Percentiles rank a stretch among this genome's conserved stretches.
phyloP scores from a whole-genome alignment of 2,888 invertebrate species.

The Actias luna region DNA sequence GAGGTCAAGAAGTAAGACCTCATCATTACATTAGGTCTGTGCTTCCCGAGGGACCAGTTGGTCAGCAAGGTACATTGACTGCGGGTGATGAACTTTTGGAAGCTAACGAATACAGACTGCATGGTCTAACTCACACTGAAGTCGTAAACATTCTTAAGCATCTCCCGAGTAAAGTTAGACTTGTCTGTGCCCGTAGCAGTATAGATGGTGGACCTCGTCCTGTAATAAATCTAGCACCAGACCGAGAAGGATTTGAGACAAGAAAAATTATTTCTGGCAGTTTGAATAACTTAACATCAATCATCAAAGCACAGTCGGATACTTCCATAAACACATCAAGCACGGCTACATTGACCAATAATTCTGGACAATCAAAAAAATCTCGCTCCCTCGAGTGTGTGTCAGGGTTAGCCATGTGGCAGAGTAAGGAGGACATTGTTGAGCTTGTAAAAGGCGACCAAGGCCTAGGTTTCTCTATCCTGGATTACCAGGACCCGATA shows the following conservation, averaged over 20 bases:
- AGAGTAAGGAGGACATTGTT: constrained; percentile 94
- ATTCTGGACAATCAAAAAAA: constrained; percentile 85
- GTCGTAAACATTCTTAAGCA: constrained; percentile 97
- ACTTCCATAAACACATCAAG: constrained; percentile 94
- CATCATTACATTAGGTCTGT: constrained; percentile 99
- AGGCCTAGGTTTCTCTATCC: constrained; percentile 98
- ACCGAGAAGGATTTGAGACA: constrained; percentile 90
- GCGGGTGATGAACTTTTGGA: constrained; percentile 98
- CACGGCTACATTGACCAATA: constrained; percentile 89
- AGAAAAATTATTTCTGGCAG: constrained; percentile 93
- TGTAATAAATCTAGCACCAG: constrained; percentile 89
- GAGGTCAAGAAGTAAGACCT: constrained; percentile 97
- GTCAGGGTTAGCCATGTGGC: constrained; percentile 98
- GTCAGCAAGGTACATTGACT: constrained; percentile 92
- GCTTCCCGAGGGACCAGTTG: constrained; percentile 97
- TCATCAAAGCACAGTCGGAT: constrained; percentile 97
- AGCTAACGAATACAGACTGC: constrained; percentile 95
- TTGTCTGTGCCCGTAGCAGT: constrained; percentile 92
- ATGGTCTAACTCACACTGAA: constrained; percentile 97
- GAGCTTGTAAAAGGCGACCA: constrained; percentile 96
- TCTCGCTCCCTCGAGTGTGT: constrained; percentile 97
- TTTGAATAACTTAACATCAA: constrained; percentile 89
- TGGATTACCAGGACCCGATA: constrained; percentile 98
- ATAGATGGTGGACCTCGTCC: constrained; percentile 85
- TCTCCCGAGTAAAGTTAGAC: constrained; percentile 92